Evolutionary conservation across 2,888 invertebrate genomes (phyloP), one percentile per base, ranked within the genome.

Genomic region (Ptilodon capucinus): DNA sequence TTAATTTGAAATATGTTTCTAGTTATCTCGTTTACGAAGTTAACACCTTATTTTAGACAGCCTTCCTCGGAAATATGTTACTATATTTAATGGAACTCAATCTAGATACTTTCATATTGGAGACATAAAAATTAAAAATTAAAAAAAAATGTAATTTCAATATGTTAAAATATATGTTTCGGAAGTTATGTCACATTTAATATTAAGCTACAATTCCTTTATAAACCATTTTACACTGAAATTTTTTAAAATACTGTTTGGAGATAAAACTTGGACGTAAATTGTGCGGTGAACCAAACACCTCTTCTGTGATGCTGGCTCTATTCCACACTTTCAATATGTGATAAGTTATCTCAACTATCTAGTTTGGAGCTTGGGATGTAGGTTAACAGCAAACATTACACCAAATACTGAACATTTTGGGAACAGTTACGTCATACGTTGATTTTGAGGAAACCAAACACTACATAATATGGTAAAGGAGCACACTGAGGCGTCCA

Each of bases 1-100:
- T 63, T 58, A 58, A 38, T 48, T 45, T 54, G 60, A 63, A 60
- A 54, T 51, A 54, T 55, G 50, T 42, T 48, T 32, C 11, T 32
- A 49, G 40, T 57, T 49, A 42, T 23, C 41, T 16, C 40, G 45
- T 46, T 55, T 38, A 42, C 16, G 18, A 23, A n/a, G n/a, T n/a
- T n/a, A n/a, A n/a, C n/a, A n/a, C n/a, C n/a, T n/a, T n/a, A n/a
- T n/a, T n/a, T n/a, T n/a, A n/a, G n/a, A n/a, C n/a, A n/a, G n/a
- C n/a, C n/a, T n/a, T n/a, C n/a, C n/a, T n/a, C n/a, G n/a, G n/a
- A n/a, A 42, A 44, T 48, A 16, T 30, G 35, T 23, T 35, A 11
- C 13, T 18, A 18, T 36, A 36, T 18, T 17, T 18, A 30, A 30
- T 14, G 9, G 14, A 8, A 5, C 11, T 11, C n/a, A 3, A 5